Evolutionary conservation across 2,113 vertebrate species (phyloP).

Genomic region (Corythoichthys haematopterus): DNA sequence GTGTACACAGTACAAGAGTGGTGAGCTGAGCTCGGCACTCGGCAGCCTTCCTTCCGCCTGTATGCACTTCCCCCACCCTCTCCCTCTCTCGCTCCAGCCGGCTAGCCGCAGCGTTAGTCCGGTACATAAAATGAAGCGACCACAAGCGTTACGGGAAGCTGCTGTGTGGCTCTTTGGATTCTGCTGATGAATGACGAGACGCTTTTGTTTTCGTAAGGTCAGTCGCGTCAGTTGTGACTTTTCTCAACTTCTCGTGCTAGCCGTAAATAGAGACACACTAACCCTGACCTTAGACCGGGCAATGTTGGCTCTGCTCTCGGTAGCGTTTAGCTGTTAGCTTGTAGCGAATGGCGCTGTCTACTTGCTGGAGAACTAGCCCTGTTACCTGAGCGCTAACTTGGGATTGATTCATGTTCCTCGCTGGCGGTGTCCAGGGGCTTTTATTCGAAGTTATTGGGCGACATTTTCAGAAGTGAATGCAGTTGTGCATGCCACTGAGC

Average conservation of each 20-base stretch:
- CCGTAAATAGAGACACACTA: slow-evolving; percentile 40
- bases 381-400: slow-evolving; percentile 44
- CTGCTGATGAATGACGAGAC: slow-evolving; percentile 71
- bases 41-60: slow-evolving; percentile 59
- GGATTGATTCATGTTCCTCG: slow-evolving; percentile 21
- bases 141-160: slow-evolving; percentile 61
- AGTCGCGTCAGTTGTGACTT: slow-evolving; percentile 39
- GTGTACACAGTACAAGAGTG: background rate
- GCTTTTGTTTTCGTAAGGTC: slow-evolving; percentile 66
- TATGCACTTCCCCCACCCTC: slow-evolving; percentile 69
- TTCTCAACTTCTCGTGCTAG: slow-evolving; percentile 31
- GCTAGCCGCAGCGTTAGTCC: slow-evolving; percentile 67
- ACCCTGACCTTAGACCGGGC: slow-evolving; percentile 68
- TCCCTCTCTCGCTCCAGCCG: slow-evolving; percentile 64
- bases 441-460: background rate
- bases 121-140: slow-evolving; percentile 72
- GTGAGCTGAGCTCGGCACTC: slow-evolving; percentile 41
- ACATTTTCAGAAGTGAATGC: background rate
- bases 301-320: slow-evolving; percentile 51
- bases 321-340: slow-evolving; percentile 54
- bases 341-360: slow-evolving; percentile 45
- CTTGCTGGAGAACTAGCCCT: slow-evolving; percentile 52
- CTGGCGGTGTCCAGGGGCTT: background rate
- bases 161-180: slow-evolving; percentile 60
- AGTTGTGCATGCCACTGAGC: background rate